Conservation (phyloP, 2,113 vertebrate genomes). For the Ardeotis arabs region DNA sequence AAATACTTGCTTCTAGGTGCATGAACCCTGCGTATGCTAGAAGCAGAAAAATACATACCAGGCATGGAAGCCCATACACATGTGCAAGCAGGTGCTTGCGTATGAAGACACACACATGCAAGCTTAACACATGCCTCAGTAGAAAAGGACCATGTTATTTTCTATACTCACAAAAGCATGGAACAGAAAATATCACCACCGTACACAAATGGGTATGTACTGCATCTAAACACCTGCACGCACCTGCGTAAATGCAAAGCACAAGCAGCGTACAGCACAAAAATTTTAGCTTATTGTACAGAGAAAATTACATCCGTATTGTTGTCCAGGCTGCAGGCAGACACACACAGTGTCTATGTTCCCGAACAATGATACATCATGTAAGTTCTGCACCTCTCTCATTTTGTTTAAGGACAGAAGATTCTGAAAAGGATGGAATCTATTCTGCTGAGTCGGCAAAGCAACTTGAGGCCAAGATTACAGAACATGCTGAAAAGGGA, state of each 20-base stretch:
- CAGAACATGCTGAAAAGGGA: not conserved
- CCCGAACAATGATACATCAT: not conserved
- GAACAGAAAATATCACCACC: not conserved
- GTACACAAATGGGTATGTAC: no score
- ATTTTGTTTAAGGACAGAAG: not conserved
- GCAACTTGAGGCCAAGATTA: not conserved
- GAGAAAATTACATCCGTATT: not conserved
- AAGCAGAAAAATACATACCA: not conserved
- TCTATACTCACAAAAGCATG: not conserved
- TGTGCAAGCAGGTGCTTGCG: fast-evolving
- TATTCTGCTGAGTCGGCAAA: slow-evolving; percentile 9
- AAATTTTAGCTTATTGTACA: fast-evolving
- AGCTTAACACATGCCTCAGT: not conserved
- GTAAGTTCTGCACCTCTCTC: not conserved
- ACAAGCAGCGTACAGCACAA: not conserved
- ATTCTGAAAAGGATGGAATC: not conserved
- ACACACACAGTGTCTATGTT: fast-evolving
- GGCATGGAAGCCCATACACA: not conserved
- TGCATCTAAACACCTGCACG: not conserved
- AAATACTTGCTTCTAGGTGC: not conserved
- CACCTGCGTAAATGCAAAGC: not conserved
- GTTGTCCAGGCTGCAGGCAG: not conserved
- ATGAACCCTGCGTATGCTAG: not conserved
- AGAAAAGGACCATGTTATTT: not conserved
- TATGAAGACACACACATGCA: not conserved